Evolutionary conservation across 2,888 invertebrate species (phyloP), one percentile per base, ranked within the genome.

Genomic region (Drosophila demipolita): DNA sequence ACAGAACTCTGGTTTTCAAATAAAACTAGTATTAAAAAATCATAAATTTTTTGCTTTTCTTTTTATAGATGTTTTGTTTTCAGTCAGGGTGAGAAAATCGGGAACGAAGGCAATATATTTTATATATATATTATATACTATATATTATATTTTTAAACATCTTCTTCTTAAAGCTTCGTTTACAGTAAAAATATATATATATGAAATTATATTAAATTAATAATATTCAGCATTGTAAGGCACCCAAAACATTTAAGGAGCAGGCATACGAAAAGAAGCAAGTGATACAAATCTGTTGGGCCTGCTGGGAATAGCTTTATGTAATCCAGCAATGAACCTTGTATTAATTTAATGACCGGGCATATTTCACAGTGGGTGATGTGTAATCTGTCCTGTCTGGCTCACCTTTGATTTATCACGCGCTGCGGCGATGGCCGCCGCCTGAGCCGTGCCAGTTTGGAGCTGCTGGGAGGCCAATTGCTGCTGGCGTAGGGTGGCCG

Each of bases 391-490:
- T 55, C 40, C 20, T 32, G n/a, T n/a, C n/a, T 32, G 23, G 20
- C 66, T 72, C 50, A 95, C 95, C 93, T 95, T 94, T 78, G 96
- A 95, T 92, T 95, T 94, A 83, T 95, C 95, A 75, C 95, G 93
- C 68, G 89, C 77, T 50, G 89, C 90, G 38, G 84, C 82, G 8
- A 86, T 75, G 54, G 87, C 89, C 32, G 87, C 87, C 60, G 86
- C 86, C 50, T 90, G 77, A 42, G 90, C 78, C 57, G 90, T 73
- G 12, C 90, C 87, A 48, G 90, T 87, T n/a, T 89, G 90, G 29
- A 89, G 72, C 68, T 91, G 91, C 42, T 91, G 91, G 23, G 90
- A 79, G 52, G 90, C 80, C 29, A 90, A 63, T 57, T 92, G 91
- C 67, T 91, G 91, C 54, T 91, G 92, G 35, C 91, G 83, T 8